Evolutionary conservation across 2,888 invertebrate species (phyloP), one percentile per base, ranked within the genome.

Genomic region (Nymphalis polychloros): DNA sequence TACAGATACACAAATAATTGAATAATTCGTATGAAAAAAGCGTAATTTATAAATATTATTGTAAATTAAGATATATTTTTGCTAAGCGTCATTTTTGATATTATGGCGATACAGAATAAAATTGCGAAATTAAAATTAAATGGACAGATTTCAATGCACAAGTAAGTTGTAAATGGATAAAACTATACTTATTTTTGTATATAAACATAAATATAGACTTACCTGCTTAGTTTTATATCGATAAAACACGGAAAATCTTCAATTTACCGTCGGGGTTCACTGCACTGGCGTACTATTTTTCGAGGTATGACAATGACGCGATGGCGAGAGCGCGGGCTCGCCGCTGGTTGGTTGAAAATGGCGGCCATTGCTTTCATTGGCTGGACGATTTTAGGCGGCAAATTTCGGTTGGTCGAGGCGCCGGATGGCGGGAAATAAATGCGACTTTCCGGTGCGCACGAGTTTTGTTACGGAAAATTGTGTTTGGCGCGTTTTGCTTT

Each of bases 221-320:
- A 91, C 92, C 90, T 82, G 76, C 64, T 69, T 77, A 76, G 79
- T 81, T 84, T 86, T 84, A 82, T 81, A 81, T 81, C 80, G 82
- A 81, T 85, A 84, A 79, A 84, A 84, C 84, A 83, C 86, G 87
- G 86, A 89, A 90, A 91, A 88, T 87, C 86, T 84, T 83, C 85
- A 85, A 89, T 90, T 89, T 88, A 85, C 87, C 86, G 86, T 87
- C 92, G 91, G 89, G 89, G 90, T 91, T 91, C 91, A 87, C 90
- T 89, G 89, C 89, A 88, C 89, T 85, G 85, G 84, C 85, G 91
- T 89, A 92, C 92, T 92, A 92, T 92, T 90, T 92, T 92, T 87
- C 91, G 84, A 92, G 92, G 90, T 90, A 90, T 87, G 89, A 90
- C 88, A 88, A 88, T 86, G 92, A 92, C 90, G 91, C 92, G 86